Percentiles rank a stretch among this genome's conserved stretches.
phyloP scores from a whole-genome alignment of 2,113 vertebrate species.

The Vicugna pacos region DNA sequence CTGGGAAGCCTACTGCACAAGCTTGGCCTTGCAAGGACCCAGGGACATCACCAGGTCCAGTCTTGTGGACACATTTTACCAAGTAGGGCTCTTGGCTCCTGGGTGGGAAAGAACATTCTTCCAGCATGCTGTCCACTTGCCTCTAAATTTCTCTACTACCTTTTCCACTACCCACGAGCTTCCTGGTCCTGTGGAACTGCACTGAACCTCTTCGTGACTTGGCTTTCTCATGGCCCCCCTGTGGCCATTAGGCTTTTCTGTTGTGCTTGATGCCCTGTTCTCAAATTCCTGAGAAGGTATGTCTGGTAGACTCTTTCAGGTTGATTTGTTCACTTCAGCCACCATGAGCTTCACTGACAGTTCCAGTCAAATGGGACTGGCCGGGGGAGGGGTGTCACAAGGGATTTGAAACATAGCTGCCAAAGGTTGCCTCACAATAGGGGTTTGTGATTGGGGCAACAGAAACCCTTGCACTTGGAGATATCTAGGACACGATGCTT shows the following conservation, averaged over 20 bases:
- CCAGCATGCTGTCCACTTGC: neutral
- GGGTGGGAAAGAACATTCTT: too few relatives aligned
- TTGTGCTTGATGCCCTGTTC: neutral
- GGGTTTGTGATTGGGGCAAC: neutral
- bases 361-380: neutral
- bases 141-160: neutral
- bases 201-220: too few relatives aligned
- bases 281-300: too few relatives aligned
- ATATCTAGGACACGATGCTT: neutral
- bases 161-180: rapidly evolving
- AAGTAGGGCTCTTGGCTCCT: neutral
- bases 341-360: neutral
- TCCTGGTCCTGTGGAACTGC: too few relatives aligned
- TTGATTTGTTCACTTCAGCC: neutral
- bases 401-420: neutral
- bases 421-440: neutral
- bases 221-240: neutral
- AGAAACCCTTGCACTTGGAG: neutral
- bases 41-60: neutral
- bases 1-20: neutral
- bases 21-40: neutral
- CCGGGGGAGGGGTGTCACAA: rapidly evolving
- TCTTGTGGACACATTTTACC: neutral
- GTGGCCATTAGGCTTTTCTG: neutral
- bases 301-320: neutral